Evolutionary conservation across 2,797 vertebrate species (phyloP), one percentile per base, ranked within the genome.

Genomic region (Heterohyrax brucei): DNA sequence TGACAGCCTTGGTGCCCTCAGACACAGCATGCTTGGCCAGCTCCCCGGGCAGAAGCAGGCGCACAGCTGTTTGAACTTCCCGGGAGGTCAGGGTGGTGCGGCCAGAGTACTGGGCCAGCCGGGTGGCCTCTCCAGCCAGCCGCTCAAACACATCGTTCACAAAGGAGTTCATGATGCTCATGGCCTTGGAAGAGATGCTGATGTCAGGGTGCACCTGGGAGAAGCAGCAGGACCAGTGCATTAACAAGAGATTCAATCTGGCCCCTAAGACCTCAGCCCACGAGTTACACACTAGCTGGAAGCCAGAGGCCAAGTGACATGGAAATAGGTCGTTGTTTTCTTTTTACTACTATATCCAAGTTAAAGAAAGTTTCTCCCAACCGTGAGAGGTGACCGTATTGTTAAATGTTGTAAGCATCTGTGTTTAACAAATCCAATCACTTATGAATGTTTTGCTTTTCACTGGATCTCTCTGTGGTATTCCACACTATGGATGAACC

Each of bases 111-210:
- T 95, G 98, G 0, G 95, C 97, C 95, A 98, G 96, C 26, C 96
- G 97, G 0, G 99, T 98, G 0, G 99, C 99, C 93, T 99, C 99
- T 0, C 97, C 98, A 0, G 99, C 99, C 13, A 99, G 99, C 3
- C 98, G 96, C 98, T 99, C 99, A 0, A 99, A 99, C 97, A 99
- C 97, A 21, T 99, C 99, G 0, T 98, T 99, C 72, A 99, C 98
- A 30, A 99, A 99, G 5, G 99, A 99, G 98, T 99, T 99, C 99
- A 99, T 99, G 98, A 99, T 99, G 98, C 98, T 99, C 98, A 99
- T 99, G 33, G 99, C 99, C 95, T 98, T 98, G 96, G 99, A 99
- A 6, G 99, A 99, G 96, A 99, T 99, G 44, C 99, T 98, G 0
- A 98, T 99, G 97, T 99, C 99, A 0, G 99, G 99, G 95, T 99